Evolutionary conservation across 2,797 vertebrate genomes (phyloP).

Genomic region (Anas acuta): DNA sequence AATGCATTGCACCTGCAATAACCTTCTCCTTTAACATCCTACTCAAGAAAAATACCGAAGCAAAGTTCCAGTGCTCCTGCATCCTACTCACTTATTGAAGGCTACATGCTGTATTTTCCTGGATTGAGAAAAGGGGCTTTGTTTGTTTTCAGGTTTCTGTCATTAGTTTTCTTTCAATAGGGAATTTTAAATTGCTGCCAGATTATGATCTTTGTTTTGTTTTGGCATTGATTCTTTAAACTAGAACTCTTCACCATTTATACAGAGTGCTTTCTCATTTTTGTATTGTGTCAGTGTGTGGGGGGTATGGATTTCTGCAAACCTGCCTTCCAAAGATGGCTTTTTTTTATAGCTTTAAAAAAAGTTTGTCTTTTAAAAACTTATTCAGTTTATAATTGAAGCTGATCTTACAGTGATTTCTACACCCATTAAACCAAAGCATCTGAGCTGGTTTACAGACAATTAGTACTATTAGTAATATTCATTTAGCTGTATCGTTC

Average conservation of each 20-base stretch:
- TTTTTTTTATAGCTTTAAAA: neutral
- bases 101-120: neutral
- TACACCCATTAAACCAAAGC: neutral
- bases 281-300: accelerated
- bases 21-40: neutral
- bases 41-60: neutral
- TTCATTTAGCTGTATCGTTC: neutral
- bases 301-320: neutral
- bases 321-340: neutral
- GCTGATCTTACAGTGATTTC: neutral
- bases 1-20: neutral
- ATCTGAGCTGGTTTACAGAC: neutral
- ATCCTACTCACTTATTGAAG: neutral
- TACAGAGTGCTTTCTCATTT: neutral
- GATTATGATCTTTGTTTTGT: neutral
- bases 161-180: neutral
- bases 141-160: neutral
- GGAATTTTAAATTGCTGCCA: neutral
- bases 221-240: neutral
- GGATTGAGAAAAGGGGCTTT: neutral
- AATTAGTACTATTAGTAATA: neutral
- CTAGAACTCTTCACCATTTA: neutral
- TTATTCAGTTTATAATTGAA: neutral
- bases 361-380: neutral
- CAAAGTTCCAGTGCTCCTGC: accelerated